phyloP scores from a whole-genome alignment of 2,888 invertebrate species.

The Augochlorella aurata region DNA sequence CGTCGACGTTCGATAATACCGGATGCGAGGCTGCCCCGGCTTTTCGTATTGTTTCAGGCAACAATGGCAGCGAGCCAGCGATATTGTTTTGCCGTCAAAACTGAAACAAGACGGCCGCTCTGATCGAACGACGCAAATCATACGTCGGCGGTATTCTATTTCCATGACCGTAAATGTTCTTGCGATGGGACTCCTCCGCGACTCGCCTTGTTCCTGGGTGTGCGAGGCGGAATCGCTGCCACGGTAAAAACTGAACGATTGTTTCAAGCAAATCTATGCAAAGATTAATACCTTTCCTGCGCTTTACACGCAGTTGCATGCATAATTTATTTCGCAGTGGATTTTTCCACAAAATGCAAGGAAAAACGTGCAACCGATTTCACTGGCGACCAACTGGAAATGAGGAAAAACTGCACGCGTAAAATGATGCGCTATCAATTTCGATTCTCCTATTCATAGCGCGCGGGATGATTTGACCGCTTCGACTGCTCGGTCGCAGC shows the following conservation, averaged over 20 bases:
- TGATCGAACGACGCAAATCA: background rate
- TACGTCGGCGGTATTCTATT: conserved; percentile 10
- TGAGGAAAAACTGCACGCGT: no score
- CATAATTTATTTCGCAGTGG: no score
- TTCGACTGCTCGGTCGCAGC: background rate
- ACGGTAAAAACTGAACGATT: background rate
- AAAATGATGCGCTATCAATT: no score
- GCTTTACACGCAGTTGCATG: background rate
- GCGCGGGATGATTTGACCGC: background rate
- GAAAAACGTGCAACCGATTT: no score
- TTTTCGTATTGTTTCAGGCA: conserved; percentile 18
- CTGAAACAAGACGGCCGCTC: conserved; percentile 12
- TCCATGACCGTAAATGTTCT: conserved; percentile 12
- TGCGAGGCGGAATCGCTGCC: no score
- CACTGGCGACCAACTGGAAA: no score
- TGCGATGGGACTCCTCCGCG: background rate
- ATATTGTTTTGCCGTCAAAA: conserved; percentile 16
- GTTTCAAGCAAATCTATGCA: background rate
- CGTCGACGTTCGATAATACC: conserved; percentile 15
- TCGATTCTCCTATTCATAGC: background rate
- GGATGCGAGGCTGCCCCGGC: background rate
- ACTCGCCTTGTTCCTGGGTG: background rate
- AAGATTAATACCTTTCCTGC: background rate
- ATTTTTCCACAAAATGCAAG: no score
- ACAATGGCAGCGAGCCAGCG: conserved; percentile 32